Conservation (phyloP, 30 jellyfish, hydroid and myxozoan species). For the Euphysa ruthae region DNA sequence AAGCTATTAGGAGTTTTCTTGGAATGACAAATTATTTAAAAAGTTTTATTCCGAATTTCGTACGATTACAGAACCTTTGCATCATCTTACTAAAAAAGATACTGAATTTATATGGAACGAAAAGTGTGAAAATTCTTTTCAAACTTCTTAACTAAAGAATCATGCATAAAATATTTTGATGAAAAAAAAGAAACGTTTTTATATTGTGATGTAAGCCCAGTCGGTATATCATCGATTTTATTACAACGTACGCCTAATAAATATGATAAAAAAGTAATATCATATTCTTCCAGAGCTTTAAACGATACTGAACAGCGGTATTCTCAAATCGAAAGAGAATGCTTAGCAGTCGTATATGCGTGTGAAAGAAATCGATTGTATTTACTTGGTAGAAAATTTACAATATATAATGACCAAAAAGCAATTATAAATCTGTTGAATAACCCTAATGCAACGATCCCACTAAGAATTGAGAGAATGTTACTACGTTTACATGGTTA, state of each 20-base stretch:
- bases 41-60: conserved; percentile 31
- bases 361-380: conserved; percentile 1
- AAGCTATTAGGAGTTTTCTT: conserved; percentile 23
- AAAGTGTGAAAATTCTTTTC: conserved; percentile 13
- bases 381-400: conserved; percentile 3
- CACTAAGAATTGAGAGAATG: conserved; percentile 6
- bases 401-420: conserved; percentile 1
- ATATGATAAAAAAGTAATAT: conserved; percentile 20
- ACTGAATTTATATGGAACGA: conserved; percentile 31
- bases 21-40: conserved; percentile 33
- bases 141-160: neutral
- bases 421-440: neutral
- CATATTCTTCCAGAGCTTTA: conserved; percentile 42
- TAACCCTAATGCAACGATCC: conserved; percentile 5
- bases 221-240: conserved; percentile 37
- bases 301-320: conserved; percentile 29
- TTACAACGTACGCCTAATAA: conserved; percentile 21
- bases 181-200: conserved; percentile 31
- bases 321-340: conserved; percentile 56
- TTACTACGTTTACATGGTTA: conserved; percentile 11
- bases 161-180: conserved; percentile 37
- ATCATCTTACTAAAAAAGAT: too few relatives aligned
- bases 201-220: conserved; percentile 41
- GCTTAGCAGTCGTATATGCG: conserved; percentile 27
- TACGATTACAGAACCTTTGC: too few relatives aligned